Percentiles rank a stretch among this genome's conserved stretches.
These are phyloP conservation scores for Pollachius pollachius DNA, from an alignment of 2,113 vertebrate species.

Conservation along the genomic window DNA sequence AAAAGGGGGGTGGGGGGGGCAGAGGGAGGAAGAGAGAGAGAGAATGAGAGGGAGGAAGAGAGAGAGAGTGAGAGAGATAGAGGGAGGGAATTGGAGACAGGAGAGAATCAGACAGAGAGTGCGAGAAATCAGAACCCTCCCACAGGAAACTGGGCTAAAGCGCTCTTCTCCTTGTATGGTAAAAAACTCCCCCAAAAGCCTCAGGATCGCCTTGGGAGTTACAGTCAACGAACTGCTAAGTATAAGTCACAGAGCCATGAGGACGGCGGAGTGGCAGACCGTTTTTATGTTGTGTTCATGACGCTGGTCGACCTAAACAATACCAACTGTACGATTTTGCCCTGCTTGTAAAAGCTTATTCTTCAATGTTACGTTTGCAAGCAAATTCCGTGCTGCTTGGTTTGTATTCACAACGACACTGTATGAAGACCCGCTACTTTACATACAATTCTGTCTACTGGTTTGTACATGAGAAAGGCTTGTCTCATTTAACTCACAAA, in stretches of 20 bases:
- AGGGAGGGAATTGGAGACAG: constrained; percentile 16
- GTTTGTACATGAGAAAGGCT: too few species aligned
- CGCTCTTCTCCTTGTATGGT: constrained; percentile 78
- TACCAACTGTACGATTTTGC: background rate
- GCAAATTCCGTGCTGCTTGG: background rate
- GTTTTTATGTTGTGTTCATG: background rate
- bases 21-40: background rate
- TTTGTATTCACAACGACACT: background rate
- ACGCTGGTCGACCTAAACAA: background rate
- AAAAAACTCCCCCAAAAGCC: constrained; percentile 74
- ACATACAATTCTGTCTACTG: too few species aligned
- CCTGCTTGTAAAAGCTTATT: background rate
- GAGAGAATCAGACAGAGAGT: constrained; percentile 54
- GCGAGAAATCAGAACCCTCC: constrained; percentile 69
- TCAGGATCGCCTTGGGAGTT: constrained; percentile 65
- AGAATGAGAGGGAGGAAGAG: background rate
- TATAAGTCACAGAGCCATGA: constrained; percentile 64
- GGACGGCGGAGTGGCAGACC: constrained; percentile 40
- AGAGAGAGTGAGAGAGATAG: constrained; percentile 14
- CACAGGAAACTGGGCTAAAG: constrained; percentile 70
- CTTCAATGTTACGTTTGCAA: background rate
- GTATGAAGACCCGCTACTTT: background rate
- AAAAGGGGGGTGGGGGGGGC: background rate
- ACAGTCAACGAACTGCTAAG: constrained; percentile 62
- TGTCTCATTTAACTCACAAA: too few species aligned